Base-by-base conservation (phyloP, 1,140 invertebrate genomes). In the Dendroctonus valens region DNA sequence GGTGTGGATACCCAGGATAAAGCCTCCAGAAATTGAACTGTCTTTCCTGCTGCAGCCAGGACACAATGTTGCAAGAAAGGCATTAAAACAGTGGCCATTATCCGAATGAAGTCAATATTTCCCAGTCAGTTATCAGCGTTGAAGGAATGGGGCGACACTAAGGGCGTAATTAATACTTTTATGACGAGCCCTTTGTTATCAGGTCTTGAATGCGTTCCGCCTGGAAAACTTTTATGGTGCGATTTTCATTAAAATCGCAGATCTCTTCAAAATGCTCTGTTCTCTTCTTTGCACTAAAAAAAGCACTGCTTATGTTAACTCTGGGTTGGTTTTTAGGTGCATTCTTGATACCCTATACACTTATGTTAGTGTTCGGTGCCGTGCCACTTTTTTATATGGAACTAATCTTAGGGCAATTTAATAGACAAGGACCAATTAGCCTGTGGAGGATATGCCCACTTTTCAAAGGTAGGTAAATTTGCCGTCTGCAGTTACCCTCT, bases 321-420 rank as follows among this genome's bases (percentile, higher is more conserved):
- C 11, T 15, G 11, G 15, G 15, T 52, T 58, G 3, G 11, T 52
- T 81, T 83, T 54, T 77, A 91, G 89, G 89, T 51, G 90, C 90
- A 15, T 92, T 92, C 77, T 78, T 91, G 2, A 83, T 91, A 40
- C 89, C 89, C 0, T 92, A 91, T 74, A 79, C 90, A 12, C 71
- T 91, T 53, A 90, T 90, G 80, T 79, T 91, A 6, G 78, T 92
- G 9, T 79, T 93, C 42, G 91, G 91, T 73, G 94, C 93, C 3
- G 85, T 96, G 14, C 94, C 93, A 0, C 77, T 96, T 7, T 96
- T 95, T 77, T 94, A 93, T 76, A 84, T 96, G 85, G 94, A 96
- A 78, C 85, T 93, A 2, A 87, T 90, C 3, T 81, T 96, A 59
- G 94, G 93, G 37, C 94, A 94, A 73, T 94, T 91, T 77, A 86